Evolutionary conservation across 2,797 vertebrate genomes (phyloP), one percentile per base, ranked within the genome.

Genomic region (Orientallactaga sibirica): DNA sequence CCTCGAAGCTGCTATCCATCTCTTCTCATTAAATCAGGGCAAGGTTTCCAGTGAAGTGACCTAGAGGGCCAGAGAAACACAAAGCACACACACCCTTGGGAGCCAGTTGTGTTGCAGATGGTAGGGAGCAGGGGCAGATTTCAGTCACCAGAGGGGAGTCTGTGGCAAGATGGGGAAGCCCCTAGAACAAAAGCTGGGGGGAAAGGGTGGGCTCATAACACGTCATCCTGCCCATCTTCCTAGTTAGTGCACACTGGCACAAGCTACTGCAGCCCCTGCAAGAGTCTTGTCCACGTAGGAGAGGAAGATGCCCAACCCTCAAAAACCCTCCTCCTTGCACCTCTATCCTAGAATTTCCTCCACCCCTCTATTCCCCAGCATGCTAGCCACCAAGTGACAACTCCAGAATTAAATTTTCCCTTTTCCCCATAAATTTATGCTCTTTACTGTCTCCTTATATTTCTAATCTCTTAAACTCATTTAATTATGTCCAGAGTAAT

Each of bases 401-500:
- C 20, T 94, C 91, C 5, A 29, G 86, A 92, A 95, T 95, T 95
- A 86, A 90, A 95, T 90, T 94, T 94, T 85, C 71, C 80, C 81
- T 89, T 92, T 96, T 89, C 16, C 76, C 91, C 82, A 81, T 85
- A 95, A 97, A 97, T 92, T 7, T 93, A 93, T 89, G 74, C 52
- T 95, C 93, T 93, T 96, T 41, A 70, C 95, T 94, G 92, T 27
- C 62, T 79, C 68, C 86, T 93, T 96, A 86, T 92, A 97, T 86
- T 97, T 97, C 97, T 93, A 96, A 96, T 97, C 95, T 97, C 91
- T 95, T 97, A 96, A 97, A 97, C 92, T 95, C 96, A 96, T 97
- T 96, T 97, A 96, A 97, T 97, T 97, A 97, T 95, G 94, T 97
- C 96, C 97, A 96, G 96, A 97, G 97, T 97, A 97, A 97, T 97